Conservation (phyloP, 2,888 invertebrate genomes). For the Itoplectis maculator region DNA sequence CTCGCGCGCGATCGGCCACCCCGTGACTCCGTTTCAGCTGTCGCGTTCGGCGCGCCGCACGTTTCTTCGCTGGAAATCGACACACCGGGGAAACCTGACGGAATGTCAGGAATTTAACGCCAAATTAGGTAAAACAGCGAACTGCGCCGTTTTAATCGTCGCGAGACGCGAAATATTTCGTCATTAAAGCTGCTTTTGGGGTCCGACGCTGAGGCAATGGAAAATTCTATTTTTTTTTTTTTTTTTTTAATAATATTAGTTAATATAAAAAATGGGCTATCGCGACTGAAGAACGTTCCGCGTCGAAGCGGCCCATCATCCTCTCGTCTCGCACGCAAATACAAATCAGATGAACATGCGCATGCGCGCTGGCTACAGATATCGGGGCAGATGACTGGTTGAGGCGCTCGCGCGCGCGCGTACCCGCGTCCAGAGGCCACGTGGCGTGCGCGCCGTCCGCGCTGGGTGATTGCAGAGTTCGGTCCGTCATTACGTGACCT, state of each 20-base stretch:
- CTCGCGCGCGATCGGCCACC: slow-evolving; percentile 14
- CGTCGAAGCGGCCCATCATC: slow-evolving; percentile 22
- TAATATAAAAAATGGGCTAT: too few relatives aligned
- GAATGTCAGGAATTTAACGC: neutral
- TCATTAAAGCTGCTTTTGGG: neutral
- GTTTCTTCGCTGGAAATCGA: slow-evolving; percentile 7
- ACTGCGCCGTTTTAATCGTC: neutral
- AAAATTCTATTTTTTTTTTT: too few relatives aligned
- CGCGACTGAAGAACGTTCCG: too few relatives aligned
- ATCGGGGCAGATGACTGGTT: slow-evolving; percentile 62
- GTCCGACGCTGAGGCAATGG: neutral
- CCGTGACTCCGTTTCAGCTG: slow-evolving; percentile 23
- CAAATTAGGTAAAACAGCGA: too few relatives aligned
- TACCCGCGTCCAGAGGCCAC: slow-evolving; percentile 78
- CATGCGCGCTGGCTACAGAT: slow-evolving; percentile 42
- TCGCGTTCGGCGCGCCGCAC: slow-evolving; percentile 22
- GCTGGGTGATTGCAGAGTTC: slow-evolving; percentile 83
- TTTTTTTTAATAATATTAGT: too few relatives aligned
- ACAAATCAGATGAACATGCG: slow-evolving; percentile 36
- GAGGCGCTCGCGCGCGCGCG: slow-evolving; percentile 70
- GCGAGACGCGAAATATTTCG: too few relatives aligned
- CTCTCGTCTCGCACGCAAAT: slow-evolving; percentile 7
- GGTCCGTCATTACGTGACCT: slow-evolving; percentile 82
- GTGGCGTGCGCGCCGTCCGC: slow-evolving; percentile 83
- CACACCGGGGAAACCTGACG: neutral